phyloP scores from a whole-genome alignment of 1,140 invertebrate genomes.

The Melipona quadrifasciata region DNA sequence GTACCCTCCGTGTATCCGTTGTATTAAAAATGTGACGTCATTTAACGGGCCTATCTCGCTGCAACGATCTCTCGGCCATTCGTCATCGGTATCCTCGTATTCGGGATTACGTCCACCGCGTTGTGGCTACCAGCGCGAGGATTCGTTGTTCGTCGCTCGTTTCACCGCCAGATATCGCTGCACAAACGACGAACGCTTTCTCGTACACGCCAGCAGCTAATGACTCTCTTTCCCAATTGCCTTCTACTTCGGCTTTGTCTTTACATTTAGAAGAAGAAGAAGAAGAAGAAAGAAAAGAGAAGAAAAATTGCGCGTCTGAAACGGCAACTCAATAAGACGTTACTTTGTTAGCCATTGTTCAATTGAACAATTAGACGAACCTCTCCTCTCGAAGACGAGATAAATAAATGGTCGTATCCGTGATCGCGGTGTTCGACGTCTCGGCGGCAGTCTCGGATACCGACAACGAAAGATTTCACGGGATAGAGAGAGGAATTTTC shows the following conservation, averaged over 20 bases:
- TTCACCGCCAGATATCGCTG: conserved; percentile 14
- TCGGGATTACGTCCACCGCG: conserved; percentile 60
- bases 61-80: conserved; percentile 67
- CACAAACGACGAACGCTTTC: conserved; percentile 31
- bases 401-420: neutral
- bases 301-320: too few species aligned
- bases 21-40: conserved; percentile 75
- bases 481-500: neutral
- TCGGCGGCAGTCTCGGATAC: neutral
- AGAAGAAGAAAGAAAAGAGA: too few species aligned
- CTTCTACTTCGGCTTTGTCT: neutral
- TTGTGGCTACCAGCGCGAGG: conserved; percentile 38
- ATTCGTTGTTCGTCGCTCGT: conserved; percentile 39
- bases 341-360: neutral
- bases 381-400: neutral
- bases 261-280: neutral
- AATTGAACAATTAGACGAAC: neutral
- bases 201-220: conserved; percentile 34
- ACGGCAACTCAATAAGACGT: neutral
- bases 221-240: conserved; percentile 30
- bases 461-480: neutral
- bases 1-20: conserved; percentile 41
- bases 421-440: neutral
- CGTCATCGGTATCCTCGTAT: conserved; percentile 70
- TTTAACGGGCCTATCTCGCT: conserved; percentile 71